phyloP scores from a whole-genome alignment of 2,888 invertebrate species.

The Zootermopsis nevadensis region DNA sequence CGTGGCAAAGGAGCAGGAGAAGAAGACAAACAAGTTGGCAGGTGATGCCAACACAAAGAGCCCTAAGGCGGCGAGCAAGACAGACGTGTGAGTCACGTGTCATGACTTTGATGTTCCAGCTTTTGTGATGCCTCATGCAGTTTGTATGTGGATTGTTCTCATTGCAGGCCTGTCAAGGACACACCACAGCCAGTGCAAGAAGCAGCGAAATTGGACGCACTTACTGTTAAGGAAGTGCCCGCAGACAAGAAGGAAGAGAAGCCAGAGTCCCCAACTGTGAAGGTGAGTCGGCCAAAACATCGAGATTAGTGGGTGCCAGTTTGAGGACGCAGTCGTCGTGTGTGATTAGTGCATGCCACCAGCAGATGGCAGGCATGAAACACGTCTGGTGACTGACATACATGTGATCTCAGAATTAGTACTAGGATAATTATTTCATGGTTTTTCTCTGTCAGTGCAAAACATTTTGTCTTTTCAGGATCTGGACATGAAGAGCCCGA shows the following conservation, averaged over 20 bases:
- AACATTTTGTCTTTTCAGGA: constrained; percentile 21
- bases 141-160: neutral
- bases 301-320: too few species aligned
- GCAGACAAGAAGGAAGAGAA: neutral
- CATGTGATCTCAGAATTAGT: too few species aligned
- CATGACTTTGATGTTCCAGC: neutral
- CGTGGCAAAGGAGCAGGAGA: constrained; percentile 35
- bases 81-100: neutral
- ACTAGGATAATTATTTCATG: too few species aligned
- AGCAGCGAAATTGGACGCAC: neutral
- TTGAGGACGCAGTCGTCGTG: too few species aligned
- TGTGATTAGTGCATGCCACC: too few species aligned
- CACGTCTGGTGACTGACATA: too few species aligned
- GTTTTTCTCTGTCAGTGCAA: too few species aligned
- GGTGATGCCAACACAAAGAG: neutral
- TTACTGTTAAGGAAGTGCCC: neutral
- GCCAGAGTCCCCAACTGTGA: neutral
- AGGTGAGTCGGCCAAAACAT: neutral
- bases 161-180: neutral
- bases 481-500: constrained; percentile 21
- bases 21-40: constrained; percentile 25
- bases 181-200: neutral
- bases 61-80: neutral
- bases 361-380: too few species aligned
- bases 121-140: neutral